Evolutionary conservation across 2,888 invertebrate species (phyloP).

Genomic region (Griposia aprilina): DNA sequence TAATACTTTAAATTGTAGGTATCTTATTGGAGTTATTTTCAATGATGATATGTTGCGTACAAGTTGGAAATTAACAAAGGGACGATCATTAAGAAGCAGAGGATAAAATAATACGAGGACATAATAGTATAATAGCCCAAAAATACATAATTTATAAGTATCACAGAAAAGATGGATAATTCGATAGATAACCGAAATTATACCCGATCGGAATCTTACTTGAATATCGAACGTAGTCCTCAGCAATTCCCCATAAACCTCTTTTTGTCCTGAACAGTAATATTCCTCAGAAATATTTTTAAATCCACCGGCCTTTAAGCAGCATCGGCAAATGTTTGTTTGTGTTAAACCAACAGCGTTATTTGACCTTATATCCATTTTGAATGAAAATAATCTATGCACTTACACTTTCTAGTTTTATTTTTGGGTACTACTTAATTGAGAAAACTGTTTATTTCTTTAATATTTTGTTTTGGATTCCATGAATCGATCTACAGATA

Average conservation of each 20-base stretch:
- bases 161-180: not conserved
- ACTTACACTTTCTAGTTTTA: not conserved
- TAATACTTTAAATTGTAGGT: not conserved
- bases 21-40: not conserved
- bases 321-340: constrained; percentile 75
- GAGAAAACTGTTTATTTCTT: constrained; percentile 36
- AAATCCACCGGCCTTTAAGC: constrained; percentile 68
- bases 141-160: not conserved
- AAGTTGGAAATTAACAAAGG: not conserved
- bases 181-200: not conserved
- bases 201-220: constrained; percentile 64
- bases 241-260: constrained; percentile 74
- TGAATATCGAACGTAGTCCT: constrained; percentile 75
- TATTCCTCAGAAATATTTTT: constrained; percentile 71
- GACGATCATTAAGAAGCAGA: not conserved
- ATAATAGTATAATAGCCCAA: not conserved
- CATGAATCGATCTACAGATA: constrained; percentile 3
- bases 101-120: not conserved
- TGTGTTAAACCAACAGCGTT: constrained; percentile 34
- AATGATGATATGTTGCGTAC: not conserved
- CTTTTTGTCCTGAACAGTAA: constrained; percentile 67
- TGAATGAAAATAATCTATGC: not conserved
- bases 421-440: constrained; percentile 31
- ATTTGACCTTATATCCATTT: constrained; percentile 58
- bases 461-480: not conserved